Evolutionary conservation across 2,888 invertebrate species (phyloP), one percentile per base, ranked within the genome.

Genomic region (Dicranocentrus wangi): DNA sequence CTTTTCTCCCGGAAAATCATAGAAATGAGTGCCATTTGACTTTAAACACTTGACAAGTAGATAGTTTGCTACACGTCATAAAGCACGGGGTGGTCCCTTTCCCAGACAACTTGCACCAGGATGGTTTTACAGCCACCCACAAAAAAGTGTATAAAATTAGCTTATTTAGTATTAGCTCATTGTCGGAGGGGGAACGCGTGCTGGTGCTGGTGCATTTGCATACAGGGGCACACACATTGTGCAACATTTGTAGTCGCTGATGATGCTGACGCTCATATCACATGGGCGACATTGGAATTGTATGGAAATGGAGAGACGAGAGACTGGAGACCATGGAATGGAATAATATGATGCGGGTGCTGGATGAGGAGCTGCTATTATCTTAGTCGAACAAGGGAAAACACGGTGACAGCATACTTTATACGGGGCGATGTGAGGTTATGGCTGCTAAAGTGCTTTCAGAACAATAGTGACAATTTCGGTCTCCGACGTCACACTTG

Each of bases 401-500:
- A 53, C 53, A n/a, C 19, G 60, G 25, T 60, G 60, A 60, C 25
- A 60, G 28, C 60, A 53, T 47, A 69, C 28, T 58, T 70, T 39
- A 7, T 51, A 5, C 19, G 71, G 61, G 51, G 63, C 53, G 47
- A 63, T 17, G n/a, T 73, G 72, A 63, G 72, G 63, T 73, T 63
- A 63, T 21, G 51, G 63, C 63, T 51, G 63, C 53, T 53, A 53
- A 32, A 63, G 53, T 32, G 63, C n/a, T 72, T 61, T 39, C 39
- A 21, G 55, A 69, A 32, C 55, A 39, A 61, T 51, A 47, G 47
- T 73, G 72, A 73, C 63, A 63, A 51, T 73, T 60, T 25, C 25
- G 32, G 21, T 17, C 27, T n/a, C n/a, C n/a, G n/a, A n/a, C n/a
- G n/a, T n/a, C 47, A 5, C 17, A 47, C 23, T 55, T 55, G 55